Base-by-base conservation (phyloP, 2,888 invertebrate species). In the Acanthosepion pharaonis region DNA sequence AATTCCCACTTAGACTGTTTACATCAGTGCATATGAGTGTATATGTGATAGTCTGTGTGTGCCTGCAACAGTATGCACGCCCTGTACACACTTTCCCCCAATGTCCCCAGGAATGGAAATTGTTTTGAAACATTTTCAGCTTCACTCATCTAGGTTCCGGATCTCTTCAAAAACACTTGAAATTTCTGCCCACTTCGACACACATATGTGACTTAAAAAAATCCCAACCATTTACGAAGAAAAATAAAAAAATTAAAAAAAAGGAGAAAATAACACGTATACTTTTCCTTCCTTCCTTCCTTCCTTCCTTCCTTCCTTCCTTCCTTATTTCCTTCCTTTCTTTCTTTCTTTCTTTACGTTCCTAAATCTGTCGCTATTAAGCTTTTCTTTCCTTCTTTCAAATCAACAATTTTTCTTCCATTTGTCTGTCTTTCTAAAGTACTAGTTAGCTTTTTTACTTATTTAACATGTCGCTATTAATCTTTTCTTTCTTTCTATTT, bases 141-240 rank as follows among this genome's bases (percentile, higher is more conserved):
- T 78, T 78, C 78, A n/a, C 11, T n/a, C 78, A n/a, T n/a, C 4
- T 78, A n/a, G n/a, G 15, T 78, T 33, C n/a, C n/a, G n/a, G 15
- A 15, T 78, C 78, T 78, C 78, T 78, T 78, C 78, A 78, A 78
- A 78, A 78, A 78, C 78, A 78, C 78, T 78, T 78, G 78, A 78
- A 78, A 78, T 78, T 78, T 33, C n/a, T 78, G 15, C n/a, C 78
- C n/a, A 78, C 78, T 78, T 78, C n/a, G 78, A 78, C 78, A 78
- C 78, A 78, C 78, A 78, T 9, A 78, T 78, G 78, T 78, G 78
- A 78, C 59, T 59, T 23, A 0, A 20, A 59, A n/a, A 78, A 23
- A 78, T 78, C n/a, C n/a, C n/a, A 78, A 78, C 78, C n/a, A 78
- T 78, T 78, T 78, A 78, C 78, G 78, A 33, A n/a, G 78, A n/a